Evolutionary conservation across 2,113 vertebrate species (phyloP), one percentile per base, ranked within the genome.

Genomic region (Condylura cristata): DNA sequence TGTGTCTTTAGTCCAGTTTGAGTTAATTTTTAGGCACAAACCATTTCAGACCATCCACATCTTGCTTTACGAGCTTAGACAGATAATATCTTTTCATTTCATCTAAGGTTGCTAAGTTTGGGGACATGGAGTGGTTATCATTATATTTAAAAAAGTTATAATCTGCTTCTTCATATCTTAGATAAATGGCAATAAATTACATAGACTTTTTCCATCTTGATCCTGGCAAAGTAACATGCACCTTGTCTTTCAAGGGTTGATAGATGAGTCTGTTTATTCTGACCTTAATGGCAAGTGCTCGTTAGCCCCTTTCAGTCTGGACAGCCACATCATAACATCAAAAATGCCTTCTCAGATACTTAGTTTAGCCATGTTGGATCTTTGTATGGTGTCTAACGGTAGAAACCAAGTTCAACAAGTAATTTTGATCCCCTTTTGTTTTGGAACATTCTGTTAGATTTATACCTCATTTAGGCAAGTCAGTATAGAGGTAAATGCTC

Each of bases 71-170:
- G 58, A 66, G 32, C 44, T 56, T 61, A 74, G 34, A 30, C 58
- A 74, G 16, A 44, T 91, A 28, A 4, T 65, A 28, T 83, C 41
- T 83, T 74, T 91, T 6, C 32, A 61, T 76, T 24, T 58, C 53
- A 71, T 58, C 37, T 72, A 44, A 26, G 51, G 24, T 71, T 58
- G 56, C 37, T 48, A 83, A 65, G 46, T 89, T 32, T 89, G 39
- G 75, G 41, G n/a, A 17, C 0, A 46, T 30, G 39, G 37, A 60
- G 12, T 76, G 75, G 34, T 84, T 75, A 72, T 46, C 17, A 13
- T 86, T 85, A 39, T 32, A 82, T 78, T 95, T 65, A 53, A 81
- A 86, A 90, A 76, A 26, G 71, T n/a, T 60, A 24, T 79, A 78
- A 48, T 13, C 75, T 30, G n/a, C 32, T 8, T 2, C 8, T 90